Percentiles rank a stretch among this genome's conserved stretches.
These are phyloP conservation scores for Troides helena DNA, from an alignment of 2,888 invertebrate genomes.

Conservation along the genomic window DNA sequence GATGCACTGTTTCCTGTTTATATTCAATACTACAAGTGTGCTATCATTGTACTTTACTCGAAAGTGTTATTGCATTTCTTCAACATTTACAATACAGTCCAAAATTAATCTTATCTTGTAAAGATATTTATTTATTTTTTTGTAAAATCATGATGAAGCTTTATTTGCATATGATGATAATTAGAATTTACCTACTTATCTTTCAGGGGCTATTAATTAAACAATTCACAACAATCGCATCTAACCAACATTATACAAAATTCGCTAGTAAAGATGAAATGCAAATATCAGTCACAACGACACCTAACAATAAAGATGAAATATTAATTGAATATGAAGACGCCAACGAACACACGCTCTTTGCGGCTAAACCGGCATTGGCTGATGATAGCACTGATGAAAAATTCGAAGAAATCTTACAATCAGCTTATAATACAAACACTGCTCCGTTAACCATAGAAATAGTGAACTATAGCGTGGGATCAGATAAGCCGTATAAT, in stretches of 20 bases:
- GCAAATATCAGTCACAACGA: conserved; percentile 57
- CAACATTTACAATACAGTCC: conserved; percentile 13
- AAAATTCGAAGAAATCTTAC: conserved; percentile 67
- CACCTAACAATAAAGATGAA: conserved; percentile 52
- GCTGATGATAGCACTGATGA: conserved; percentile 66
- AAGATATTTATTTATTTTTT: not conserved
- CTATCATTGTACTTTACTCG: conserved; percentile 1
- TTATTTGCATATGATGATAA: not conserved
- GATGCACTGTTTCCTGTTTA: conserved; percentile 21
- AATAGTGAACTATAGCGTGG: conserved; percentile 43
- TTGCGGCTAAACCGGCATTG: conserved; percentile 59
- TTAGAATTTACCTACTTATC: conserved; percentile 26
- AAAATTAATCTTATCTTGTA: conserved; percentile 12
- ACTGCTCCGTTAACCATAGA: conserved; percentile 37
- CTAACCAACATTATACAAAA: conserved; percentile 64
- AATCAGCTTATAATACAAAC: conserved; percentile 53
- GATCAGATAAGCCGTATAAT: conserved; percentile 56
- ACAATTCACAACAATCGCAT: conserved; percentile 70
- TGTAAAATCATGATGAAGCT: not conserved
- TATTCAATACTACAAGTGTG: conserved; percentile 29
- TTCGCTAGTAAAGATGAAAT: conserved; percentile 54
- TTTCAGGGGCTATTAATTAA: conserved; percentile 77
- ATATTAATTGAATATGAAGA: conserved; percentile 73
- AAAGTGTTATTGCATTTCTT: conserved; percentile 3
- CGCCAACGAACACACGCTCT: conserved; percentile 53